Base-by-base conservation (phyloP, 2,888 invertebrate species). In the Lithophane ornitopus region DNA sequence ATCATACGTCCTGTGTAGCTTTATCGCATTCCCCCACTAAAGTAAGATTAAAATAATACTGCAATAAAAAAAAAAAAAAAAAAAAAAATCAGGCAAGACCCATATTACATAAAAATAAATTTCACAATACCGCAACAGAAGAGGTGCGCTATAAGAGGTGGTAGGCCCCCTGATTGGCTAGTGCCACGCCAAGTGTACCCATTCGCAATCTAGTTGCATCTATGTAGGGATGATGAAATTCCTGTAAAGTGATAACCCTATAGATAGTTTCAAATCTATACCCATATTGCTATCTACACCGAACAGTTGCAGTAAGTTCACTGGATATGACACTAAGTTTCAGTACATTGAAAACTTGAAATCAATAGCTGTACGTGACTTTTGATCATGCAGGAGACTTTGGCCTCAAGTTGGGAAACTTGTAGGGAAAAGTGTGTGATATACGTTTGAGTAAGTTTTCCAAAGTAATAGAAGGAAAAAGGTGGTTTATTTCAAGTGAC, bases 301-400 rank as follows among this genome's bases (percentile, higher is more conserved):
- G 41, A 52, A 41, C 54, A 81, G 28, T 28, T 59, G 58, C 76
- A 61, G 52, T 28, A 59, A 84, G 54, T 74, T 65, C 12, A 41
- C 52, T 49, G 16, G 79, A 78, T 62, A 84, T 70, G 66, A 65
- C 70, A 69, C 44, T 41, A 71, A 77, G 39, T 85, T 67, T 70
- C 39, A 59, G 65, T 59, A 78, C 41, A 78, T 70, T 74, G 84
- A 80, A 84, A 85, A 81, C 75, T 78, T 76, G 65, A 80, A 84
- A 69, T 76, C 85, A 76, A 84, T 80, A 81, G 58, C 14, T 46
- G 82, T 54, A 86, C 85, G 77, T 76, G 82, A 77, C 82, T 81
- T 62, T 71, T 58, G 68, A 54, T 70, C 61, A n/a, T 61, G 65
- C 34, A 41, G 22, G 54, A n/a, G 82, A 85, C 85, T 85, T 72